A percentile compares a stretch with the other conserved stretches of the same genome.
Evolutionary conservation across 2,888 invertebrate species (phyloP).

Genomic region (Archaeoteleia sp.): DNA sequence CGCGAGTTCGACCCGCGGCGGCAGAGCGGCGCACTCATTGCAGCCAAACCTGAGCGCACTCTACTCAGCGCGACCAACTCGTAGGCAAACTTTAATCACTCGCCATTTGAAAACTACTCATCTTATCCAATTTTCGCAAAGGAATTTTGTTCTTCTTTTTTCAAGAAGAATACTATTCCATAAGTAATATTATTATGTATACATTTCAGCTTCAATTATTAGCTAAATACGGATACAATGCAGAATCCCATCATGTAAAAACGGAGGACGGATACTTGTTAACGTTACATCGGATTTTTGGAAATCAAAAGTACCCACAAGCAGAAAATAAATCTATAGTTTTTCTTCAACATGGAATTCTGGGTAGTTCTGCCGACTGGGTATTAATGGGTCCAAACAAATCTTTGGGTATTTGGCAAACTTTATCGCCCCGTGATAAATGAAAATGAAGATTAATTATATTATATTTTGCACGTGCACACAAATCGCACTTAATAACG

Average conservation of each 20-base stretch:
- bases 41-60: too few species aligned
- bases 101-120: too few species aligned
- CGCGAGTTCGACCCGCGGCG: too few species aligned
- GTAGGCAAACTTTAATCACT: too few species aligned
- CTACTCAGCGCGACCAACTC: too few species aligned
- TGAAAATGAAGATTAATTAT: slow-evolving; percentile 2
- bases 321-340: slow-evolving; percentile 58
- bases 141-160: too few species aligned
- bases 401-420: slow-evolving; percentile 58
- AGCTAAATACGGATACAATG: slow-evolving; percentile 62
- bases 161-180: too few species aligned
- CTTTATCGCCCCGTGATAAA: not conserved
- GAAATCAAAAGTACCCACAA: slow-evolving; percentile 47
- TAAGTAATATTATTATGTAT: too few species aligned
- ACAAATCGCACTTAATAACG: not conserved
- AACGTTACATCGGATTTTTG: slow-evolving; percentile 61
- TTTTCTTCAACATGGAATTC: slow-evolving; percentile 64
- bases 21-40: too few species aligned
- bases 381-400: slow-evolving; percentile 63
- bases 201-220: slow-evolving; percentile 60
- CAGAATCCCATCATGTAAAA: slow-evolving; percentile 59
- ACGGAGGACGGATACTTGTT: slow-evolving; percentile 65
- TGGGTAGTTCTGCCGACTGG: slow-evolving; percentile 65
- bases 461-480: not conserved
- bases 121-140: too few species aligned